Percentiles rank a stretch among this genome's conserved stretches.
These are phyloP conservation scores for Lophura nycthemera DNA, from an alignment of 2,113 vertebrate genomes.

Conservation along the genomic window DNA sequence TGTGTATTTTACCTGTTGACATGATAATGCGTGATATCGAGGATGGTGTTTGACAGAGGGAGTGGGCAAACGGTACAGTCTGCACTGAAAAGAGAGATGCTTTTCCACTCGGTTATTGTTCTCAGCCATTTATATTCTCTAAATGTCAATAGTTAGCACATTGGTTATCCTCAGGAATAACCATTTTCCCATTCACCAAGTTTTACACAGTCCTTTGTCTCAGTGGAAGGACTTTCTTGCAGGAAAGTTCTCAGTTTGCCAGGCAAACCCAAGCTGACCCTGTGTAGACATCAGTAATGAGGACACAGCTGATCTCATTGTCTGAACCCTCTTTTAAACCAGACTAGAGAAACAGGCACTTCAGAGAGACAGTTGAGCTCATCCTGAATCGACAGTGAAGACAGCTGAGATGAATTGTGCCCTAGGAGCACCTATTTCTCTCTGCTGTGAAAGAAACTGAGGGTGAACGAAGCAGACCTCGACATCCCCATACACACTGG, in stretches of 20 bases:
- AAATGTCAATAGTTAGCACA: constrained; percentile 29
- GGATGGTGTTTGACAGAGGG: constrained; percentile 1
- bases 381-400: neutral
- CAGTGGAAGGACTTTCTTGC: neutral
- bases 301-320: constrained; percentile 35
- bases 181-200: constrained; percentile 53
- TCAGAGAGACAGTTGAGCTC: constrained; percentile 35
- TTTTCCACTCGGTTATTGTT: constrained; percentile 31
- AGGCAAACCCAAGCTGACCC: constrained; percentile 36
- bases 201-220: constrained; percentile 58
- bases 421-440: neutral
- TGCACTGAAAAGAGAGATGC: constrained; percentile 28
- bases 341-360: neutral
- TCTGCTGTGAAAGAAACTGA: neutral
- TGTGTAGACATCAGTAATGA: neutral
- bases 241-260: constrained; percentile 61
- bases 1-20: constrained; percentile 41
- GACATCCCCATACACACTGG: neutral
- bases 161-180: constrained; percentile 38
- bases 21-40: neutral
- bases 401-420: neutral
- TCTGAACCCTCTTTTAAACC: constrained; percentile 37
- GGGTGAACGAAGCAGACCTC: neutral
- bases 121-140: constrained; percentile 36
- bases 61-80: constrained; percentile 40